These are phyloP conservation scores for Dilophus febrilis DNA, from an alignment of 2,888 invertebrate genomes.

Conservation along the genomic window DNA sequence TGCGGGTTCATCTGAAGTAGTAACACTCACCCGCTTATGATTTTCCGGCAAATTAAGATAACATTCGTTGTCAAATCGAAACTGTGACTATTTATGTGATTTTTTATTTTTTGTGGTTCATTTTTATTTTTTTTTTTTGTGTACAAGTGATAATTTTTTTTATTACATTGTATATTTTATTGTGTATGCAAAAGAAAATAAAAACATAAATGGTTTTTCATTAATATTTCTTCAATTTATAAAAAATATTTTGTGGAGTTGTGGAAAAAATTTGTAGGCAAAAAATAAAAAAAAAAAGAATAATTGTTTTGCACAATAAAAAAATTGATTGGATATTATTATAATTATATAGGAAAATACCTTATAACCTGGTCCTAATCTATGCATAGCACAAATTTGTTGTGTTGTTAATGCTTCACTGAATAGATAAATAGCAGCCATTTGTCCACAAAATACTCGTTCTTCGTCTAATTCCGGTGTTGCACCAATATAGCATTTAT, in stretches of 20 bases:
- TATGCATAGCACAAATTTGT: slow-evolving; percentile 97
- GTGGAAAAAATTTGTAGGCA: too few relatives aligned
- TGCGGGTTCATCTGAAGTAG: slow-evolving; percentile 14
- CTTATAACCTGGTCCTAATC: slow-evolving; percentile 97
- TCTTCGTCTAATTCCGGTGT: slow-evolving; percentile 94
- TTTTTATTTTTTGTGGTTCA: not conserved
- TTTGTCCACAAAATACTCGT: slow-evolving; percentile 97
- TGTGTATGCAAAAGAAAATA: too few relatives aligned
- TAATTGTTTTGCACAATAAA: too few relatives aligned
- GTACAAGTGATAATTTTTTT: too few relatives aligned
- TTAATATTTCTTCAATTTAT: too few relatives aligned
- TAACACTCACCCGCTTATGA: slow-evolving; percentile 88
- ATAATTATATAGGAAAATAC: slow-evolving; percentile 31
- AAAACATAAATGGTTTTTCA: too few relatives aligned
- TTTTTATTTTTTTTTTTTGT: not conserved
- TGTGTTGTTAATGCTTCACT: slow-evolving; percentile 93
- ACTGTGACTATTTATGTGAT: slow-evolving; percentile 70
- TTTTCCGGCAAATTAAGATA: slow-evolving; percentile 94
- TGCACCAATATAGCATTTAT: slow-evolving; percentile 98
- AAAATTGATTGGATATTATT: too few relatives aligned
- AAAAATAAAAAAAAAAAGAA: too few relatives aligned
- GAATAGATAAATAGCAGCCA: slow-evolving; percentile 97
- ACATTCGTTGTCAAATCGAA: slow-evolving; percentile 99
- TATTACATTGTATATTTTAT: too few relatives aligned
- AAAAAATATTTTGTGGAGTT: too few relatives aligned